Evolutionary conservation across 2,113 vertebrate genomes (phyloP), one percentile per base, ranked within the genome.

Genomic region (Poeciliopsis prolifica): DNA sequence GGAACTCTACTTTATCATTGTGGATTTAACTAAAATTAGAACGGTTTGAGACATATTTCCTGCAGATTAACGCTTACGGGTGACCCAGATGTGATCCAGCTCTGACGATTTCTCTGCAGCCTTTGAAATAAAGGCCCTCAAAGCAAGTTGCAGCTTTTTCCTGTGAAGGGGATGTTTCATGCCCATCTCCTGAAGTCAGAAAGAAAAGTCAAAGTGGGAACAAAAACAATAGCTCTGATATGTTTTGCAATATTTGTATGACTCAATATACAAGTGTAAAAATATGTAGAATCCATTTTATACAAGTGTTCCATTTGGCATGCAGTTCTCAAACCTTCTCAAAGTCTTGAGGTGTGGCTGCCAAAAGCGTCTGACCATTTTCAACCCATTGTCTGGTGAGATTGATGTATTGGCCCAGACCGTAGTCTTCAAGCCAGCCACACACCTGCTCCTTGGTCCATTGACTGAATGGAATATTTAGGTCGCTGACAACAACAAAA

Each of bases 71-170:
- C 10, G 40, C 97, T 94, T 95, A 99, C 97, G 95, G 74, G 98
- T 98, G 85, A 99, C 97, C 98, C 98, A 99, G 90, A 98, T 97
- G 86, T 99, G 95, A 89, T 99, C 96, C 1, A 99, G 93, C 75
- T 97, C 94, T 0, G 96, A 95, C 4, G 97, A 97, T 87, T 97
- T 98, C 81, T 99, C 97, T 35, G 95, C 92, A 63, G 95, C 94
- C 86, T 97, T 98, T 51, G 93, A 88, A 68, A 93, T 96, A 91
- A 99, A 97, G 1, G 97, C 94, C 85, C 91, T 96, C 64, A 99
- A 86, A 65, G 96, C 97, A 72, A 99, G 91, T 92, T 98, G 95
- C 75, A 99, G 91, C 87, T 99, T 99, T 90, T 99, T 99, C 88
- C 97, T 96, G 86, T 99, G 98, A 70, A 99, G 93, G 14, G 97